Evolutionary conservation across 2,113 vertebrate genomes (phyloP), one percentile per base, ranked within the genome.

Genomic region (Pelusios castaneus): DNA sequence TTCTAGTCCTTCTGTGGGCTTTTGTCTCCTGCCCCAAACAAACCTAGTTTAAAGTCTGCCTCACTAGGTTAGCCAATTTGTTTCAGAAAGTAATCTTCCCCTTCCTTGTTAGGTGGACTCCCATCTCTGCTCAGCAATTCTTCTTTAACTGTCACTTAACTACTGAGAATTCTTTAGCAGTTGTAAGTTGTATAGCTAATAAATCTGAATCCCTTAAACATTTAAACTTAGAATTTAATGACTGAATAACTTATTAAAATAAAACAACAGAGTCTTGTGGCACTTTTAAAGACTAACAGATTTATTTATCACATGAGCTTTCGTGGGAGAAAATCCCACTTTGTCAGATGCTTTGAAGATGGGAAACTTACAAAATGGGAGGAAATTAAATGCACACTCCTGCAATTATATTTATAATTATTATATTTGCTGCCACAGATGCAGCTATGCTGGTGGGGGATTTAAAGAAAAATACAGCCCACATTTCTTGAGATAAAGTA

Each of bases 141-240:
- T 88, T 9, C 43, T 89, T 84, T 78, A 94, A 89, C 82, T 82
- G 82, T 56, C 88, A 14, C 88, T 91, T 93, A 90, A 90, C 25
- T 47, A 82, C 51, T 8, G 41, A 12, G 9, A 79, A 70, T 83
- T 91, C 19, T 80, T 95, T 81, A 63, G 70, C 84, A 85, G 16
- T 55, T 80, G 43, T 63, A 60, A 87, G 8, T 86, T 95, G 88
- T 81, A 84, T 14, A 93, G 38, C 3, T 90, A 13, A 70, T 91
- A 85, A 92, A 92, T 89, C 11, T 25, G 88, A 85, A 94, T 83
- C n/a, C 41, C 56, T 86, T 55, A 87, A 90, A 91, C 75, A 25
- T 88, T 95, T 88, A 85, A 83, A 95, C 43, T 17, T 54, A 14
- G 54, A 41, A 82, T 54, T 34, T 8, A 92, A 73, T 76, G 67